Base-by-base conservation (phyloP, 2,888 invertebrate genomes). In the Synergus gifuensis region DNA sequence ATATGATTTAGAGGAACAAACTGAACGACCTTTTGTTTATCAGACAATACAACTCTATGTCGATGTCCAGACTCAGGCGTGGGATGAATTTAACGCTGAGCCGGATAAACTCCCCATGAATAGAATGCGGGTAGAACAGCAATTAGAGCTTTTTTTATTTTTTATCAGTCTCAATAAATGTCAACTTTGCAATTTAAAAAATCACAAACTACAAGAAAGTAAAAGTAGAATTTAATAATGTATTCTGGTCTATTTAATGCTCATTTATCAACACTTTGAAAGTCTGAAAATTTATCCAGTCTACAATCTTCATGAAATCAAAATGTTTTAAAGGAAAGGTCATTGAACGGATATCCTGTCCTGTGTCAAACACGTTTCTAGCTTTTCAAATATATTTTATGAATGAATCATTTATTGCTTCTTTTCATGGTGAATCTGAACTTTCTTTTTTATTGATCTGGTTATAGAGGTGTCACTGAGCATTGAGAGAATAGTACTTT, bases 11-110 rank as follows among this genome's bases (percentile, higher is more conserved):
- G 14, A 22, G 12, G n/a, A 28, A 44, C 22, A 46, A 46, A 46
- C 22, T 22, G 22, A 46, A 28, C 14, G 46, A 9, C 18, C 9
- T 44, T 67, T 67, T 67, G 46, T 46, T 46, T 22, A 69, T 69
- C 44, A n/a, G 46, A 46, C 46, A 69, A 69, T 46, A 49, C n/a
- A 49, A 54, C 69, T 73, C 49, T 73, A 49, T 44, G 67, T 46
- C 44, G 22, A 46, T 69, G 44, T 46, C 3, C 7, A 40, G 9
- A 11, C 18, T 54, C 58, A 4, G 18, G 58, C 58, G 58, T 58
- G 58, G 58, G 58, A 58, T 18, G 58, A 18, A 58, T 18, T 49
- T 49, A 58, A 18, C 58, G 58, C 9, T 58, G 58, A 9, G 8
- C 9, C 9, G n/a, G 58, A 18, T 58, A 58, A 58, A 11, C 9